Conservation (phyloP, 2,797 vertebrate species). For the Sphenodon punctatus region DNA sequence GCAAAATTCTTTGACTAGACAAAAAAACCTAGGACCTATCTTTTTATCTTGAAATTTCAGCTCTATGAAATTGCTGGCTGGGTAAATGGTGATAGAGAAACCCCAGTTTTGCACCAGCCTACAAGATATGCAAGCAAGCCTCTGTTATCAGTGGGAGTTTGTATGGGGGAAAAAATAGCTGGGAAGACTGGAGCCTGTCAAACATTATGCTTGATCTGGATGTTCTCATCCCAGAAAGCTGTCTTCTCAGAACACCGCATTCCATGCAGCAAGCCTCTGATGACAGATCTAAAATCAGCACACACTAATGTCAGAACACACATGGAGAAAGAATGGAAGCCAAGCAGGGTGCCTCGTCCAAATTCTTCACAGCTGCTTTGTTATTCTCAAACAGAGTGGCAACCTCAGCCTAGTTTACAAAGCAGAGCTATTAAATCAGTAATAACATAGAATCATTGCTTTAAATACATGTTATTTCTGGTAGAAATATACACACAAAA, state of each 20-base stretch:
- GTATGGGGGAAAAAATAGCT: background rate
- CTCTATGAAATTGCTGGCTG: background rate
- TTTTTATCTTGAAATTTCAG: background rate
- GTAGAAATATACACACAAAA: background rate
- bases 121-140: background rate
- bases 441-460: background rate
- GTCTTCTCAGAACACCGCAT: background rate
- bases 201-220: background rate
- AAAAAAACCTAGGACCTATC: background rate
- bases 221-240: background rate
- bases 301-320: background rate
- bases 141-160: background rate
- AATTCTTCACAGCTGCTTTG: constrained; percentile 12
- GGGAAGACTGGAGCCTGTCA: background rate
- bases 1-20: background rate
- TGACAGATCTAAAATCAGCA: background rate
- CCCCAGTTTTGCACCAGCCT: background rate
- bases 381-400: background rate
- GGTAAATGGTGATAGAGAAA: background rate
- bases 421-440: background rate
- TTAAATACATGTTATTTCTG: constrained; percentile 19
- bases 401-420: background rate
- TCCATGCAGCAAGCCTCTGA: background rate
- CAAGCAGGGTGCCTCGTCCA: background rate
- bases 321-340: background rate